Evolutionary conservation across 2,113 vertebrate species (phyloP), one percentile per base, ranked within the genome.

Genomic region (Sorex araneus): DNA sequence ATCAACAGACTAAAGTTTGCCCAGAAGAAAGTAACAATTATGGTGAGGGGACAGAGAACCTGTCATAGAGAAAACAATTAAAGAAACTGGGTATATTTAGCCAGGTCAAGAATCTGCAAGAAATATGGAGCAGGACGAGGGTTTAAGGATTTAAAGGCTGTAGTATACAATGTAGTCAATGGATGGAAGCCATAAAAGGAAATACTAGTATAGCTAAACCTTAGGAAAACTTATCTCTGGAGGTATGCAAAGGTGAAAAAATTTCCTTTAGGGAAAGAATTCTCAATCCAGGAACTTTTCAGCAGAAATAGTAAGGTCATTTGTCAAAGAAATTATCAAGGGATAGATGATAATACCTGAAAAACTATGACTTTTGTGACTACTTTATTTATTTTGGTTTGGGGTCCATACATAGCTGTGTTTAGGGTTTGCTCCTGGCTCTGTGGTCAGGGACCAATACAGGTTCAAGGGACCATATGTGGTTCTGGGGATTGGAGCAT

Each of bases 51-150:
- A 54, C 19, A n/a, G 67, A 87, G 70, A 86, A 85, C 15, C 23
- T 32, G 28, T 64, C 28, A 75, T 11, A 36, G 36, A 70, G 71
- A 80, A 90, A 92, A 81, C 84, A n/a, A 71, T 36, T 34, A 79
- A 54, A 60, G 73, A 95, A 91, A 76, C 1, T 30, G 12, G 25
- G 23, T 91, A 19, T 91, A 67, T 75, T 93, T 78, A 87, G 43
- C 10, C 11, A 71, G 66, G 32, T 90, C 13, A 57, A 81, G 67
- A 71, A 13, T 86, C 79, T 77, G 30, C 43, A 6, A 50, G 40
- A 45, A 74, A 30, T 0, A 0, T 3, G 0, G 43, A 84, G 13
- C 3, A 12, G 34, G 67, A 86, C 28, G 13, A 81, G 18, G n/a
- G 57, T 2, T 77, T 63, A 57, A 66, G 23, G 63, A 74, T 32